Base-by-base conservation (phyloP, 2,797 vertebrate species). In the Picus viridis region DNA sequence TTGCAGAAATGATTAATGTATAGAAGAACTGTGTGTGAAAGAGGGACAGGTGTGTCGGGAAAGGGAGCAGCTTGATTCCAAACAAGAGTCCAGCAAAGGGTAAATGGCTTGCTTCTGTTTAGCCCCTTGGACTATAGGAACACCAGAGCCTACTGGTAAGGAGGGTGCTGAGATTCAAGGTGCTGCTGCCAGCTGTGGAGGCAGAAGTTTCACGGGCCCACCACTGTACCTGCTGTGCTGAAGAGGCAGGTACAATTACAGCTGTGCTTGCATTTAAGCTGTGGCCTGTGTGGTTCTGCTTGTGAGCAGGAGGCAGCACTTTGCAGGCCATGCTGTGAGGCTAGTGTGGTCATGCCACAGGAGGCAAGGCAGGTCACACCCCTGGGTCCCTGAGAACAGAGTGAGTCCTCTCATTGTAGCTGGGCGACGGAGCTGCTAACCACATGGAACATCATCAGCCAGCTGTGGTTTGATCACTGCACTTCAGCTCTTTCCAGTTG, bases 241-340 rank as follows among this genome's bases (percentile, higher is more conserved):
- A 56, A 39, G 87, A 82, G 74, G 58, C 88, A 53, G 61, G 13
- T 53, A 30, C 23, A 16, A 1, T 56, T 45, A 61, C 34, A 74
- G 65, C 61, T 70, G 65, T 58, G 57, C 77, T 88, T 30, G 34
- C 0, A 0, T 15, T 75, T 36, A 9, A 5, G 4, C 43, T 0
- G 0, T 0, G 10, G 58, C 51, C 6, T 2, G 45, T 0, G 0
- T 4, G 3, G 59, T 68, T 86, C 78, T 61, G 39, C 34, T 47
- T 7, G n/a, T 0, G 2, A 36, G 63, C 49, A 43, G 29, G 47
- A 27, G 56, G 47, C 68, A 18, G 26, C 0, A 0, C 51, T 73
- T 1, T 0, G 39, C 47, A 30, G 57, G 12, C 67, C 10, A 0
- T 3, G 7, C 57, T 19, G 17, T 34, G 0, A 63, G 47, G 24